phyloP scores from a whole-genome alignment of 2,113 vertebrate species.

The Callithrix jacchus region DNA sequence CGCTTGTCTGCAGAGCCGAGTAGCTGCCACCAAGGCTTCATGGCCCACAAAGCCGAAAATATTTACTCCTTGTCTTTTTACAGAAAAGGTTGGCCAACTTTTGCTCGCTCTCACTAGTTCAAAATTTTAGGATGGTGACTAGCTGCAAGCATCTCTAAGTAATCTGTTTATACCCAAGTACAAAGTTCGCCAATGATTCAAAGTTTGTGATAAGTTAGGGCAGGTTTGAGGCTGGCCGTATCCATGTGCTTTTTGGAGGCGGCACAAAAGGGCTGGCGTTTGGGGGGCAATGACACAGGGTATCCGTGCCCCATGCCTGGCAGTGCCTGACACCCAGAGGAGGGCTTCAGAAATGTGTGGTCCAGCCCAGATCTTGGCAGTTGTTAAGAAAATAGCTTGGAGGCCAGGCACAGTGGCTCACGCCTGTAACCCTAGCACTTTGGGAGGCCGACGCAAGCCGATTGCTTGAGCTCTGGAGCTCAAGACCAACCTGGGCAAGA shows the following conservation, averaged over 20 bases:
- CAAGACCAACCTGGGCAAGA: no score
- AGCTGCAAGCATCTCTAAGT: neutral
- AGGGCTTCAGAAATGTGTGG: neutral
- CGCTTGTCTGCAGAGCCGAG: neutral
- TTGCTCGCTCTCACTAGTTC: neutral
- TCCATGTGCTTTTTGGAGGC: accelerated
- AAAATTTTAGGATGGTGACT: no score
- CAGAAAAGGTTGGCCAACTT: neutral
- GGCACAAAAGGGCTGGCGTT: neutral
- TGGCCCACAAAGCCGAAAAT: neutral
- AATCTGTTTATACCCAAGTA: neutral
- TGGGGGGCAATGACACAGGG: accelerated
- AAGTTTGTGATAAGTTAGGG: neutral
- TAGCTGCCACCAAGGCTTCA: no score
- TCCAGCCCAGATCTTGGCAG: neutral
- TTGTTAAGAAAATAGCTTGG: no score
- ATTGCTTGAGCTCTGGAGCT: no score
- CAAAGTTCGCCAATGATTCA: no score
- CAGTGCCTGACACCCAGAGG: neutral
- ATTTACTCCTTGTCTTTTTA: neutral
- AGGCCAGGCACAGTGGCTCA: no score
- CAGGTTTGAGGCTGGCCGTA: neutral
- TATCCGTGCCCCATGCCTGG: neutral
- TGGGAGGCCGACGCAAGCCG: no score
- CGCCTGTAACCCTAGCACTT: no score